Percentiles rank a stretch among this genome's conserved stretches.
These are phyloP conservation scores for Brachyistius frenatus DNA, from an alignment of 2,113 vertebrate species.

Conservation along the genomic window DNA sequence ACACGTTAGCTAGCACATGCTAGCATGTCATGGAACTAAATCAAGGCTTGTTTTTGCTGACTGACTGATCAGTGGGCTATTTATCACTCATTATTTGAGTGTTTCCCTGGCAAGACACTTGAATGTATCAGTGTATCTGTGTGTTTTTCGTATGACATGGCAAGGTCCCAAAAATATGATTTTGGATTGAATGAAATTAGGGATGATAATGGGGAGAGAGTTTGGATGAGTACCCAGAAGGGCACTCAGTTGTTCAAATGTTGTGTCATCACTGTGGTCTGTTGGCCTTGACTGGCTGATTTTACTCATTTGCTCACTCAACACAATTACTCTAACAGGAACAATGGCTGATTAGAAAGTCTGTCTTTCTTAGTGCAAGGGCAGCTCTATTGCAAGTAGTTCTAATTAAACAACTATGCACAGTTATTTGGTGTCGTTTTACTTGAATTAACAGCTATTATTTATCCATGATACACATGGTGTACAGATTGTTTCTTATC, in stretches of 20 bases:
- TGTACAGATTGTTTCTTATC: neutral
- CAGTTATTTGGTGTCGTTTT: neutral
- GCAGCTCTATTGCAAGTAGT: neutral
- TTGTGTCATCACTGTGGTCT: slow-evolving; percentile 42
- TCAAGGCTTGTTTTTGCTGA: slow-evolving; percentile 42
- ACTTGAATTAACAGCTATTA: slow-evolving; percentile 9
- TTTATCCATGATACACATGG: neutral
- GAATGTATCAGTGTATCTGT: slow-evolving; percentile 21
- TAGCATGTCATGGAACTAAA: slow-evolving; percentile 44
- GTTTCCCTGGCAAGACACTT: slow-evolving; percentile 25
- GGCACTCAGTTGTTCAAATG: slow-evolving; percentile 57
- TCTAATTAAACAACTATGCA: slow-evolving; percentile 20
- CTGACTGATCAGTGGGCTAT: slow-evolving; percentile 20
- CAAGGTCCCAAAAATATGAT: slow-evolving; percentile 59
- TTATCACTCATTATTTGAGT: slow-evolving; percentile 48
- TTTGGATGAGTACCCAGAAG: slow-evolving; percentile 53
- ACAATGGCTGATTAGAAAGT: slow-evolving; percentile 4
- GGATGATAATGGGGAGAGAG: slow-evolving; percentile 33
- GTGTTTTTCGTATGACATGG: slow-evolving; percentile 11
- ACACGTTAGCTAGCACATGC: slow-evolving; percentile 36
- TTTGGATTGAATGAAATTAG: slow-evolving; percentile 50
- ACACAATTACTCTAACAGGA: slow-evolving; percentile 19
- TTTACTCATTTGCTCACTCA: slow-evolving; percentile 41
- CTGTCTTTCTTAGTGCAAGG: neutral
- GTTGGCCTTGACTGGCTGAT: slow-evolving; percentile 31